These are phyloP conservation scores for Eubasilissa regina DNA, from an alignment of 1,140 invertebrate genomes.

Conservation along the genomic window DNA sequence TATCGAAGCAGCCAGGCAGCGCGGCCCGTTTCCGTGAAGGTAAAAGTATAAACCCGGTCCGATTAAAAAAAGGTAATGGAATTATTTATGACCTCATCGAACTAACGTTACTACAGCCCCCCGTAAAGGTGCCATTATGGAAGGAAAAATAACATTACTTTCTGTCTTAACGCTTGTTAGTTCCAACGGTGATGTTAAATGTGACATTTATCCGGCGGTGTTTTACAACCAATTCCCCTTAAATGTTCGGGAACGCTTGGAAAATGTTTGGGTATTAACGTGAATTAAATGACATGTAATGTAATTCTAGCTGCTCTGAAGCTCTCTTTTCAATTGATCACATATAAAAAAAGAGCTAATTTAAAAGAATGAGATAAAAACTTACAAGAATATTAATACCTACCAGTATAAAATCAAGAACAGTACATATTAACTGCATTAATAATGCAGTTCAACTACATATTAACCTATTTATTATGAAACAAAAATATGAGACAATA, in stretches of 20 bases:
- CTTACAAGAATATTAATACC: too few relatives aligned
- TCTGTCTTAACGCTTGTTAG: slow-evolving; percentile 40
- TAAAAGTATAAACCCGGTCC: not conserved
- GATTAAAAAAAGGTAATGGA: slow-evolving; percentile 17
- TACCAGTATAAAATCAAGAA: too few relatives aligned
- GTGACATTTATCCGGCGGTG: slow-evolving; percentile 21
- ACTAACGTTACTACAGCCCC: not conserved
- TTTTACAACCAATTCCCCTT: slow-evolving; percentile 27
- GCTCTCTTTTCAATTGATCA: not conserved
- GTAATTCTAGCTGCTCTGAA: not conserved
- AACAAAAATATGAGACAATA: too few relatives aligned
- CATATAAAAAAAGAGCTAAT: slow-evolving; percentile 10
- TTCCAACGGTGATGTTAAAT: slow-evolving; percentile 1
- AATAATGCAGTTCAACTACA: too few relatives aligned
- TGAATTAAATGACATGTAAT: slow-evolving; percentile 22
- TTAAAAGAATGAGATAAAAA: not conserved
- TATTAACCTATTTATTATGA: too few relatives aligned
- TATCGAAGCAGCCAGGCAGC: too few relatives aligned
- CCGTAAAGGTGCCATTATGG: not conserved
- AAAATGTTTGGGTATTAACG: slow-evolving; percentile 11
- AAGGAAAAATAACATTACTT: not conserved
- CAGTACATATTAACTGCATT: too few relatives aligned
- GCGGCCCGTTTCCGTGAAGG: not conserved
- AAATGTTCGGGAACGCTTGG: not conserved
- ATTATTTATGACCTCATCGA: slow-evolving; percentile 11